phyloP scores from a whole-genome alignment of 2,113 vertebrate genomes.

The Leucosticte australis region DNA sequence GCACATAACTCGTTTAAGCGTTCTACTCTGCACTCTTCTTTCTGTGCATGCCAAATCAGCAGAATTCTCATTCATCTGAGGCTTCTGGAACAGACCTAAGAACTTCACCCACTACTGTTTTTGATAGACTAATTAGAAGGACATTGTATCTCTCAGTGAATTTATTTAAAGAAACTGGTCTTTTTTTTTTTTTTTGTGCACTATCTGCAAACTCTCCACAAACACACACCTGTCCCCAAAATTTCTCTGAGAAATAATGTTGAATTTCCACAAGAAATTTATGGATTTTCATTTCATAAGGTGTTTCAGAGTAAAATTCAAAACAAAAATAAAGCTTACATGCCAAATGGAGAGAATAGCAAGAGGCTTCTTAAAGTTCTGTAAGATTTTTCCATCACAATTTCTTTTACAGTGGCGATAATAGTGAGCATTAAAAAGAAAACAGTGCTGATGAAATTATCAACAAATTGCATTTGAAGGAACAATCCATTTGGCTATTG shows the following conservation, averaged over 20 bases:
- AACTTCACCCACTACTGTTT: not conserved
- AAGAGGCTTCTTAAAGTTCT: not conserved
- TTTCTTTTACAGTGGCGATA: not conserved
- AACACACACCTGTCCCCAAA: rapidly evolving
- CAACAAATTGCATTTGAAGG: not conserved
- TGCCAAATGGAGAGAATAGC: not conserved
- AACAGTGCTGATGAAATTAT: not conserved
- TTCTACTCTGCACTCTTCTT: not conserved
- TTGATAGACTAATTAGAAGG: not conserved
- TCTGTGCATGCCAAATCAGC: not conserved
- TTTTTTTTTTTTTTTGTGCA: not conserved
- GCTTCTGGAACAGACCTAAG: not conserved
- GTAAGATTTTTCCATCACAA: not conserved
- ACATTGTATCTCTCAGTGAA: not conserved
- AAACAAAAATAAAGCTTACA: not conserved
- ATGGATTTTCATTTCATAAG: not conserved
- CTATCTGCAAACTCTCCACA: not conserved
- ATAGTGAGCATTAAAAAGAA: not conserved
- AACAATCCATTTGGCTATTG: not conserved
- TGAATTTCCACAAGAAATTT: not conserved
- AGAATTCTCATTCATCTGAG: not conserved
- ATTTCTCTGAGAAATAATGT: not conserved
- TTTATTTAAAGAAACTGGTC: not conserved
- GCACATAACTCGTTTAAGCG: not conserved
- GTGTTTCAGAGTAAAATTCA: not conserved